These are phyloP conservation scores for Entomobrya proxima DNA, from an alignment of 2,888 invertebrate species.

Conservation along the genomic window DNA sequence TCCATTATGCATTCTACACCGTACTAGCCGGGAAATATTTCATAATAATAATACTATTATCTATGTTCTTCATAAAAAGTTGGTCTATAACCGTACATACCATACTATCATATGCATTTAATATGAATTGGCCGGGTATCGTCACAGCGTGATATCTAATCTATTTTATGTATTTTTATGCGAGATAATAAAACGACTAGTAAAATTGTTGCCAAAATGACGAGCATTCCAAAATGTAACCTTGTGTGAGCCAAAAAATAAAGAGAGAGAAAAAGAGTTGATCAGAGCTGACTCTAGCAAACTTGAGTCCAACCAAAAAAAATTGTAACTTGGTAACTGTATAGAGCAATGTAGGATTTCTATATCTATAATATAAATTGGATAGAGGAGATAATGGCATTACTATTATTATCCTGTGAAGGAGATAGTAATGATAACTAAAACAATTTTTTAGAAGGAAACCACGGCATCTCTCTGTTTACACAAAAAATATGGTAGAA, in stretches of 20 bases:
- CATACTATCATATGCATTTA: neutral
- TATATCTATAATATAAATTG: neutral
- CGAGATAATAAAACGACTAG: constrained; percentile 33
- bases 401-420: neutral
- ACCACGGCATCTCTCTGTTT: constrained; percentile 21
- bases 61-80: too few species aligned
- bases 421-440: neutral
- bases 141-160: constrained; percentile 35
- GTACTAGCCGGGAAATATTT: neutral
- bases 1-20: too few species aligned
- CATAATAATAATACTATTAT: too few species aligned
- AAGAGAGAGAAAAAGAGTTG: too few species aligned
- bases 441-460: neutral
- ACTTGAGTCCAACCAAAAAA: too few species aligned
- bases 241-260: constrained; percentile 18
- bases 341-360: too few species aligned
- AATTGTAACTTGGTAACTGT: too few species aligned
- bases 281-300: too few species aligned
- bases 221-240: constrained; percentile 6
- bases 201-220: constrained; percentile 40
- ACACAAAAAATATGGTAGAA: neutral
- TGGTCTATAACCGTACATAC: neutral
- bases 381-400: neutral
- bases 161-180: constrained; percentile 43
- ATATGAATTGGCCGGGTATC: constrained; percentile 21